These are phyloP conservation scores for Meganola albula DNA, from an alignment of 2,888 invertebrate genomes.

Conservation along the genomic window DNA sequence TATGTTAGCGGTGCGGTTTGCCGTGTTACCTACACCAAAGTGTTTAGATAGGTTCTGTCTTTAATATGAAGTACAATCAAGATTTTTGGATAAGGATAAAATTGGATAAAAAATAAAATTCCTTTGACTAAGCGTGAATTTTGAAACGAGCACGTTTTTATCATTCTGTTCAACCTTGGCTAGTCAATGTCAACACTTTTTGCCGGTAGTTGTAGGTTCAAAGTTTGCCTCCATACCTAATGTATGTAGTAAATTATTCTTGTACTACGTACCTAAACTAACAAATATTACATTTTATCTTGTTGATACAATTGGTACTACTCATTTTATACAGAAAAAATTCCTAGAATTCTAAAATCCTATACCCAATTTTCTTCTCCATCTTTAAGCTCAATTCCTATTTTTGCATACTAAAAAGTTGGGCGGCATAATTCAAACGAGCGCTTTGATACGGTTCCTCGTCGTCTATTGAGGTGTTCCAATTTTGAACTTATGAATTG, in stretches of 20 bases:
- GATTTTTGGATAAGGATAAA: conserved; percentile 50
- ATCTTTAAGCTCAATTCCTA: too few species aligned
- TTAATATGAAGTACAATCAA: conserved; percentile 45
- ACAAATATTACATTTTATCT: too few species aligned
- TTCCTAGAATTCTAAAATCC: too few species aligned
- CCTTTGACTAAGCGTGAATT: conserved; percentile 34
- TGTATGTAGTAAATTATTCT: too few species aligned
- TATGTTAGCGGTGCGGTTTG: conserved; percentile 38
- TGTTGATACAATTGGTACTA: too few species aligned
- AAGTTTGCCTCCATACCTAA: too few species aligned
- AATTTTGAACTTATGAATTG: conserved; percentile 44
- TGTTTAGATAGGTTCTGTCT: conserved; percentile 37
- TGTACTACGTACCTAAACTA: too few species aligned
- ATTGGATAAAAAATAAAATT: conserved; percentile 41
- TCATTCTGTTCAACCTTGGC: conserved; percentile 22
- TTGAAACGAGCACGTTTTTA: conserved; percentile 28
- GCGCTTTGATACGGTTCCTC: conserved; percentile 21
- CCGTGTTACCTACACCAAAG: conserved; percentile 42
- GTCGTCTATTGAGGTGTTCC: conserved; percentile 36
- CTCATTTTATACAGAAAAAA: too few species aligned
- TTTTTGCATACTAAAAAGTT: too few species aligned
- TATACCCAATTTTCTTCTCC: too few species aligned
- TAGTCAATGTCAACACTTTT: conserved; percentile 4
- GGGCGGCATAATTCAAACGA: background rate
- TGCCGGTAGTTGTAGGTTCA: too few species aligned